Percentiles rank a stretch among this genome's conserved stretches.
Evolutionary conservation across 2,888 invertebrate genomes (phyloP).

Genomic region (Neocrepidodera transversa): DNA sequence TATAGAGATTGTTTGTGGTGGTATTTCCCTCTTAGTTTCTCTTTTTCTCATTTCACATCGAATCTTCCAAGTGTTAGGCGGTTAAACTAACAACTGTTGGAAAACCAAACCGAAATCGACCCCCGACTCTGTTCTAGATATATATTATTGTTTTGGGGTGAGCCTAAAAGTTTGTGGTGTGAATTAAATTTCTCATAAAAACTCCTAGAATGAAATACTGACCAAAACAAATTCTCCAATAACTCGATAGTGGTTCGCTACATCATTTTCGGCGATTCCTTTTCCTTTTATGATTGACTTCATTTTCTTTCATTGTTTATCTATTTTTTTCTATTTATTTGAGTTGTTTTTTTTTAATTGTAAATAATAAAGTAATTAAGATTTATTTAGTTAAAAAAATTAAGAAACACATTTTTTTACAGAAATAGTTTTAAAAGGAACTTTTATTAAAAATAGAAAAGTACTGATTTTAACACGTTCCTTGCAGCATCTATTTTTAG

Average conservation of each 20-base stretch:
- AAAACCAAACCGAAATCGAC: slow-evolving; percentile 9
- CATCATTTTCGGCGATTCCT: neutral
- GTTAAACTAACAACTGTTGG: slow-evolving; percentile 23
- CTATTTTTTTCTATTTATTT: too few species aligned
- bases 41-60: slow-evolving; percentile 15
- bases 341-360: too few species aligned
- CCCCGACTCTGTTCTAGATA: slow-evolving; percentile 19
- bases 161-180: slow-evolving; percentile 25
- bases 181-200: slow-evolving; percentile 29
- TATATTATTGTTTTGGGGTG: slow-evolving; percentile 22
- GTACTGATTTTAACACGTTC: too few species aligned
- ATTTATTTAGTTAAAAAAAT: too few species aligned
- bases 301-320: too few species aligned
- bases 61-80: slow-evolving; percentile 10
- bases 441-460: too few species aligned
- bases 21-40: too few species aligned
- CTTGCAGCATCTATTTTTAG: too few species aligned
- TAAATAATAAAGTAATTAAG: too few species aligned
- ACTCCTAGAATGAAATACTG: slow-evolving; percentile 20
- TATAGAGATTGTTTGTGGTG: too few species aligned
- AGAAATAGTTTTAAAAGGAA: too few species aligned
- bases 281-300: neutral
- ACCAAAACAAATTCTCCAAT: slow-evolving; percentile 20
- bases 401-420: too few species aligned
- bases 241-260: neutral